A percentile compares a stretch with the other conserved stretches of the same genome.
These are phyloP conservation scores for Agrotis exclamationis DNA, from an alignment of 2,888 invertebrate genomes.

Conservation along the genomic window DNA sequence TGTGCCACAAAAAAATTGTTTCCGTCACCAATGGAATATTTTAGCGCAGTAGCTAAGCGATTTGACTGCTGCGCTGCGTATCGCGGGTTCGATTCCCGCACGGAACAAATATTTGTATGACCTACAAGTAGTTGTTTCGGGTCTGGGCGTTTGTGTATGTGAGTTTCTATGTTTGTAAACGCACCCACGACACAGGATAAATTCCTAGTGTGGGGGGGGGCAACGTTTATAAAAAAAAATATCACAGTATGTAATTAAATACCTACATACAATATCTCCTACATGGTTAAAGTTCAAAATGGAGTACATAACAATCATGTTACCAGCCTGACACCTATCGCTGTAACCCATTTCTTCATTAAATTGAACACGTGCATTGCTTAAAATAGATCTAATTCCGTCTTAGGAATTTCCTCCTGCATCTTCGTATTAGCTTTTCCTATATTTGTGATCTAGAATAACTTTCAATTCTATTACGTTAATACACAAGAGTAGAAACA, in stretches of 20 bases:
- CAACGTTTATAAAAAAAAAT: too few species aligned
- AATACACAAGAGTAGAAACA: too few species aligned
- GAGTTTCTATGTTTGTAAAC: too few species aligned
- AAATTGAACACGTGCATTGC: conserved; percentile 55
- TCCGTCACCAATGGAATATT: neutral
- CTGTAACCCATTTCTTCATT: conserved; percentile 58
- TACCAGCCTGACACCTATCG: conserved; percentile 47
- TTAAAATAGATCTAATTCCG: conserved; percentile 56
- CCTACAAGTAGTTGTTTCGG: too few species aligned
- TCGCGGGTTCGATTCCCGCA: too few species aligned
- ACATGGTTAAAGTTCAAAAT: conserved; percentile 51
- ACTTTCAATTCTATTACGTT: neutral
- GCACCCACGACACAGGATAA: too few species aligned
- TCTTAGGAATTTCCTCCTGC: conserved; percentile 49
- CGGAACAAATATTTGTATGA: too few species aligned
- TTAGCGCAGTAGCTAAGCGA: too few species aligned
- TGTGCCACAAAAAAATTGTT: neutral
- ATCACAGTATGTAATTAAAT: conserved; percentile 22
- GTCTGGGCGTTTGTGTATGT: too few species aligned
- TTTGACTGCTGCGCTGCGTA: too few species aligned
- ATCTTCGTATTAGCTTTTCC: neutral
- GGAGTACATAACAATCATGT: conserved; percentile 49
- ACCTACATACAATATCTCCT: conserved; percentile 15
- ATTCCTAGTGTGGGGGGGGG: too few species aligned
- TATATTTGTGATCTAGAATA: neutral